phyloP scores from a whole-genome alignment of 2,888 invertebrate species.

The Malacosoma neustria region DNA sequence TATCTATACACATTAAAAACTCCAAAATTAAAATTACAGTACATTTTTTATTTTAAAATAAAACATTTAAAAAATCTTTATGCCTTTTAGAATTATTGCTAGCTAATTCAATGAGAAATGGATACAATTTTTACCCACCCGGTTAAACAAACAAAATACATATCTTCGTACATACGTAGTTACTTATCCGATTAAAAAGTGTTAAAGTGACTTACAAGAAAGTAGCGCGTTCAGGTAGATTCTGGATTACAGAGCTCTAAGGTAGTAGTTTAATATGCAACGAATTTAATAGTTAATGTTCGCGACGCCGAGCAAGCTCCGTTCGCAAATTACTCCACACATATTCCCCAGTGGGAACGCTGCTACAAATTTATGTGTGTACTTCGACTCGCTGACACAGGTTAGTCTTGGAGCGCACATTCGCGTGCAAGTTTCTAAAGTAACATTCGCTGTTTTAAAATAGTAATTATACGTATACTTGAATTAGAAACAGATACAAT shows the following conservation, averaged over 20 bases:
- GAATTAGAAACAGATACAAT: too few species aligned
- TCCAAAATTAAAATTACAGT: too few species aligned
- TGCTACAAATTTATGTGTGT: conserved; percentile 56
- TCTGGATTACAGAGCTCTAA: conserved; percentile 50
- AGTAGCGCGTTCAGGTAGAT: conserved; percentile 32
- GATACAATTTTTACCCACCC: not conserved
- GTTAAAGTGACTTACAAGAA: conserved; percentile 32
- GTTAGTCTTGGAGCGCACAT: conserved; percentile 20
- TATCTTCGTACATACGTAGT: not conserved
- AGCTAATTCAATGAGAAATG: not conserved
- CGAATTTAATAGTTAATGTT: conserved; percentile 74
- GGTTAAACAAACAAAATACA: not conserved
- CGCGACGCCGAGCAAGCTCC: conserved; percentile 53
- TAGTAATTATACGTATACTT: too few species aligned
- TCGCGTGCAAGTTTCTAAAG: too few species aligned
- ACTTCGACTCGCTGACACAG: conserved; percentile 48
- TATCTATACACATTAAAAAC: too few species aligned
- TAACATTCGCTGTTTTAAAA: too few species aligned
- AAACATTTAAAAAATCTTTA: too few species aligned
- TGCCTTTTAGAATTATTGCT: too few species aligned
- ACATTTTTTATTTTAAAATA: too few species aligned
- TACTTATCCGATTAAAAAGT: conserved; percentile 13
- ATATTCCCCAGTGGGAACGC: conserved; percentile 49
- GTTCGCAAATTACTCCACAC: conserved; percentile 67
- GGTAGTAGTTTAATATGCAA: conserved; percentile 70